Evolutionary conservation across 2,113 vertebrate species (phyloP), one percentile per base, ranked within the genome.

Genomic region (zebrafish (Danio rerio)): DNA sequence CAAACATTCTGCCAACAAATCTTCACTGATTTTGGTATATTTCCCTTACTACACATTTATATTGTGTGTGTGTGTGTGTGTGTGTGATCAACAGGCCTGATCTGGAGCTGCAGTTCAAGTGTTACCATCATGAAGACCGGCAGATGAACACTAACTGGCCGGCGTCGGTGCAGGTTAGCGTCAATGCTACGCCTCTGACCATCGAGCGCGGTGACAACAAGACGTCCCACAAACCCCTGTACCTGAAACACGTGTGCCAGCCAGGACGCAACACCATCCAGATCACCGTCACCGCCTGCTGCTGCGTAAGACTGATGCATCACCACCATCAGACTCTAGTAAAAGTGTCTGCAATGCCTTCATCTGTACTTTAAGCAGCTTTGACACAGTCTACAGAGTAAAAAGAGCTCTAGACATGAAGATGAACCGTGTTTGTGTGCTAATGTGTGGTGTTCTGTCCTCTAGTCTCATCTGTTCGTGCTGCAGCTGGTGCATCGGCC

Each of bases 111-210:
- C 97, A 99, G 93, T 98, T 99, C 83, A 99, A 99, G 88, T 98
- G 97, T 89, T 98, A 98, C 89, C 97, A 99, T 88, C 97, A 98
- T 0, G 97, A 98, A 87, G 97, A 99, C 93, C 89, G 96, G 50
- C 97, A 99, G 90, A 97, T 97, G 96, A 98, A 97, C 91, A 98
- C 97, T 20, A 98, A 99, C 93, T 99, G 97, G 97, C 97, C 97
- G 0, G 96, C 96, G 2, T 99, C 97, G 0, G 97, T 99, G 62
- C 96, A 99, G 88, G 97, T 98, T 82, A 99, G 96, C 65, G 97
- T 98, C 85, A 99, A 99, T 0, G 97, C 97, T 62, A 98, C 96
- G 0, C 97, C 97, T 0, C 90, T 99, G 81, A 96, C 92, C 88
- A 99, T 98, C 0, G 97, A 99, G 89, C 92, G 96, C 0, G 97